Conservation (phyloP, 2,888 invertebrate genomes). For the Megamerina dolium region DNA sequence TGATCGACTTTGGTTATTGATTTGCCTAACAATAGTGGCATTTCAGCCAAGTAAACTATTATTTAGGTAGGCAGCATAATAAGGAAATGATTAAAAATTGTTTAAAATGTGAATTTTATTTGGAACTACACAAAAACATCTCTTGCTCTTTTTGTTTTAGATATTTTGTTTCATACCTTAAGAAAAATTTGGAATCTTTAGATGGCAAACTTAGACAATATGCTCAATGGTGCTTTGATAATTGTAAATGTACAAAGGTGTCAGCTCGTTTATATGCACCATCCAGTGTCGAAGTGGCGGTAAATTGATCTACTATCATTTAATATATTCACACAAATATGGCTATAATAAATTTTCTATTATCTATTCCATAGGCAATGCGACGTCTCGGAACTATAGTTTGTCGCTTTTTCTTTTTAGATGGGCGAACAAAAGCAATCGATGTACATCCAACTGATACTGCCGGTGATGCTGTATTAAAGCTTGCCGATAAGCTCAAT, state of each 20-base stretch:
- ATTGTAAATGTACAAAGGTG: constrained; percentile 80
- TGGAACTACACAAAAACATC: background rate
- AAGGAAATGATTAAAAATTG: background rate
- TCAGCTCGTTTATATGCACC: constrained; percentile 78
- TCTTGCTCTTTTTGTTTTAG: constrained; percentile 49
- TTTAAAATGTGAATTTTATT: background rate
- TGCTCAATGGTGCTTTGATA: constrained; percentile 90
- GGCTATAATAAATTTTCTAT: too few species aligned
- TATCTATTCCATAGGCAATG: too few species aligned
- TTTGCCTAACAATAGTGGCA: constrained; percentile 84
- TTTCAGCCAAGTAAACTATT: constrained; percentile 67
- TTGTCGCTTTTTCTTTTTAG: constrained; percentile 89
- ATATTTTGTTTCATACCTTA: constrained; percentile 69
- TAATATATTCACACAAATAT: too few species aligned
- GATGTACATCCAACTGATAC: constrained; percentile 94
- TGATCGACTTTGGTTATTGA: constrained; percentile 79
- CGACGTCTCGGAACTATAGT: constrained; percentile 85
- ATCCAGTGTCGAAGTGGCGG: constrained; percentile 87
- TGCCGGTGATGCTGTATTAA: constrained; percentile 81
- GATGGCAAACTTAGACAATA: constrained; percentile 72
- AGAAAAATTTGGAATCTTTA: constrained; percentile 59
- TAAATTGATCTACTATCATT: constrained; percentile 57
- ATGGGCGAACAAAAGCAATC: constrained; percentile 90
- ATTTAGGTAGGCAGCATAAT: constrained; percentile 34
- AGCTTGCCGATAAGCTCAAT: constrained; percentile 82